Evolutionary conservation across 1,140 invertebrate genomes (phyloP), one percentile per base, ranked within the genome.

Genomic region (Zophobas morio): DNA sequence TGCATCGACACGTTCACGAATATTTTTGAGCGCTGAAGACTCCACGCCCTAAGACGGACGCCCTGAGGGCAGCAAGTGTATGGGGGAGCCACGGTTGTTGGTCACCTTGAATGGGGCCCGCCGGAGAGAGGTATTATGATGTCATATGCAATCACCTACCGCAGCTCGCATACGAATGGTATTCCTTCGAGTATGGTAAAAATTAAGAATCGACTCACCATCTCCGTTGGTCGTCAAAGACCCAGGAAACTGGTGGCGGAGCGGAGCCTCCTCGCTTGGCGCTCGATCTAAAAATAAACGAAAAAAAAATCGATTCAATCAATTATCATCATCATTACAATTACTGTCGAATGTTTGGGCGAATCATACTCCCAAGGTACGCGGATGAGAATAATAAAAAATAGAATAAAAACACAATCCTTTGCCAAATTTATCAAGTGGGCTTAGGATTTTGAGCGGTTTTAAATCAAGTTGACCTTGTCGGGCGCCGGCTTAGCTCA

Each of bases 161-260:
- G 33, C 60, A 49, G n/a, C n/a, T n/a, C n/a, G 57, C 35, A 51
- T 46, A 40, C 40, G 71, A 70, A 39, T 47, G 42, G 6, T 6
- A 46, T 2, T 6, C 20, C 5, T 4, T 51, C 39, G 20, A 51
- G 8, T 3, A 37, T n/a, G n/a, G 37, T 70, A 75, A 51, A 70
- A 36, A 71, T 54, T n/a, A 42, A 32, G 47, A 73, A 66, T 49
- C n/a, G n/a, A 82, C 82, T 74, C 88, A 93, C 92, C 92, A 90
- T 93, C 93, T 81, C 92, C 92, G 85, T 92, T 92, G 82, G 93
- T 94, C 83, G 92, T 92, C 77, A 94, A 88, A 75, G 93, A 94
- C 75, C 90, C 91, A 75, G 89, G 89, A 84, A 88, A 89, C 88
- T n/a, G n/a, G n/a, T 88, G 88, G 87, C 87, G 86, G 40, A 88